Evolutionary conservation across 1,140 invertebrate genomes (phyloP), one percentile per base, ranked within the genome.

Genomic region (Drosophila ironensis): DNA sequence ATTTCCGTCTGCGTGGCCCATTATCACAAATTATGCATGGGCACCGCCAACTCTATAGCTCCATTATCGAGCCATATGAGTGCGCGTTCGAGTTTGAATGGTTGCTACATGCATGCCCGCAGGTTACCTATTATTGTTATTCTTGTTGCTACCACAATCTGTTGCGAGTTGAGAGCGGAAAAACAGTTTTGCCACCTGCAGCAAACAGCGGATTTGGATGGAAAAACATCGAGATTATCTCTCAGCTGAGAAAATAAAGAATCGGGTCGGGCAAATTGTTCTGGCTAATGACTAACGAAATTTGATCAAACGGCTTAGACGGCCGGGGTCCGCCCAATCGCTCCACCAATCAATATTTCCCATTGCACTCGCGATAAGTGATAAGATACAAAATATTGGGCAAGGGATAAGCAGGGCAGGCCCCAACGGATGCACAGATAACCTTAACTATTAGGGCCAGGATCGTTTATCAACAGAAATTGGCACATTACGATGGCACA

Each of bases 1-100:
- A 37, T 59, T 42, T 24, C 3, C 20, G 56, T 25, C 33, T 63
- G 24, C 33, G 53, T 20, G 28, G 5, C 4, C 28, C 54, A 61
- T 61, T 47, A 48, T 63, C 38, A 47, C 41, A 61, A 47, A 63
- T 63, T 63, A 63, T 61, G 59, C 41, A 63, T 19, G 41, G 24
- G 9, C 48, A 11, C 5, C 37, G 16, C n/a, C 14, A 3, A 3
- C 8, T 35, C 17, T 14, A 7, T 7, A 14, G 16, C 38, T 8
- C 6, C 24, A 25, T 25, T 44, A 56, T 28, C 16, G 17, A 7
- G 30, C n/a, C 11, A 12, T 9, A 9, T 8, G 5, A 7, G 19
- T 9, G 19, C 9, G 5, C 33, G 1, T 3, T 12, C 4, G 6
- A 11, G 6, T 28, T 12, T 19, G 14, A n/a, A n/a, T n/a, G n/a